Conservation (phyloP, 2,113 vertebrate species). For the Cettia cetti region DNA sequence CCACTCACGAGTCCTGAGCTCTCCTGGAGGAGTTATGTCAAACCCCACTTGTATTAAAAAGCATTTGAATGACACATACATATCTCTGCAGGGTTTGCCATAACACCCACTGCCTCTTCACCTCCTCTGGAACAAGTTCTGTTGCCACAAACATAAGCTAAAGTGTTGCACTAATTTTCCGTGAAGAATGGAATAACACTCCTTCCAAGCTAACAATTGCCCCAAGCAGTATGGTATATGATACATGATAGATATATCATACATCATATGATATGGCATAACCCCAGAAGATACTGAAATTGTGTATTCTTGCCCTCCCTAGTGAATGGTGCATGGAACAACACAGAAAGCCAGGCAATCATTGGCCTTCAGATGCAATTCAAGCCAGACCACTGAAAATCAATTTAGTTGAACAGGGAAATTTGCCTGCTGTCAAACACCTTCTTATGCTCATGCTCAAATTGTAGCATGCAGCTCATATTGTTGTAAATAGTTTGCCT, state of each 20-base stretch:
- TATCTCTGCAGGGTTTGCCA: not conserved
- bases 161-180: not conserved
- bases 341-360: not conserved
- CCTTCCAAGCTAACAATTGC: not conserved
- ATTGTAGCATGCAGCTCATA: not conserved
- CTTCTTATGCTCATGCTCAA: not conserved
- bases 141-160: not conserved
- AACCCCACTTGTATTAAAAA: not conserved
- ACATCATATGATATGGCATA: not conserved
- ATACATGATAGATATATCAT: not conserved
- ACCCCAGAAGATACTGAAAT: not conserved
- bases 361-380: not conserved
- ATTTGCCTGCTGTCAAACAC: not conserved
- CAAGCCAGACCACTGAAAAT: not conserved
- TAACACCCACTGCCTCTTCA: not conserved
- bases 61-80: rapidly evolving
- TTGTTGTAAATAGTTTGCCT: not conserved
- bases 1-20: not conserved
- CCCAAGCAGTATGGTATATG: not conserved
- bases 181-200: not conserved
- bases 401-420: not conserved
- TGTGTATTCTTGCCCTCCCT: not conserved
- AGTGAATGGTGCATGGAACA: not conserved
- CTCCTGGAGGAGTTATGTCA: not conserved
- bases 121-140: not conserved